Evolutionary conservation across 2,113 vertebrate species (phyloP).

Genomic region (Periophthalmodon schlosseri): DNA sequence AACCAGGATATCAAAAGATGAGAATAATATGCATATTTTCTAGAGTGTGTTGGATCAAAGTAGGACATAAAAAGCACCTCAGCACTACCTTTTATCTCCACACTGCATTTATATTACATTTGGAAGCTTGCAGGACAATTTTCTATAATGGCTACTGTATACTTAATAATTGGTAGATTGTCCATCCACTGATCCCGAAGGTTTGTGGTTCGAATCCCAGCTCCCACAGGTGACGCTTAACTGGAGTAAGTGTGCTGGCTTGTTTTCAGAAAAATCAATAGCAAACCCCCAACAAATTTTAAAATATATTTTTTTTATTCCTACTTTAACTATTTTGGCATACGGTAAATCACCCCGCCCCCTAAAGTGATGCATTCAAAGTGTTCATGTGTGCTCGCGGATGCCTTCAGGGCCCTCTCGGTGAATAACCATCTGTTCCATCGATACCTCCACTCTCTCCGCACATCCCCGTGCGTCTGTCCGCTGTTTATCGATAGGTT

Average conservation of each 20-base stretch:
- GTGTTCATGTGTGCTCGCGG: neutral
- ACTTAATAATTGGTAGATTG: too few relatives aligned
- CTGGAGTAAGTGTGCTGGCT: too few relatives aligned
- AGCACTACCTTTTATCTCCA: conserved; percentile 16
- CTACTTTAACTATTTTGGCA: too few relatives aligned
- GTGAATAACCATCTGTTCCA: conserved; percentile 21
- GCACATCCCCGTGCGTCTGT: conserved; percentile 52
- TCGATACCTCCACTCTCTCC: conserved; percentile 32
- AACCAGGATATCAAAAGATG: conserved; percentile 56
- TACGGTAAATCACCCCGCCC: too few relatives aligned
- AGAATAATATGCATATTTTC: conserved; percentile 35
- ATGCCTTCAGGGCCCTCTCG: neutral
- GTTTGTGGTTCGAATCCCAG: too few relatives aligned
- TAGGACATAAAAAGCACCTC: conserved; percentile 4
- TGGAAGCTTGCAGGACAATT: conserved; percentile 4
- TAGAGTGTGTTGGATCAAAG: conserved; percentile 35
- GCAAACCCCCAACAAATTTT: too few relatives aligned
- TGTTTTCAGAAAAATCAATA: too few relatives aligned
- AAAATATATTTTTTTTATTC: too few relatives aligned
- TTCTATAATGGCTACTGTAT: neutral
- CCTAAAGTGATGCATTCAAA: neutral
- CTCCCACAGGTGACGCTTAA: too few relatives aligned
- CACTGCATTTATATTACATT: conserved; percentile 23
- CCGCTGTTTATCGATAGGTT: conserved; percentile 82
- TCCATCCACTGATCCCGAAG: too few relatives aligned